Percentiles rank a stretch among this genome's conserved stretches.
Evolutionary conservation across 2,888 invertebrate species (phyloP).

Genomic region (Parapristionchus giblindavisi): DNA sequence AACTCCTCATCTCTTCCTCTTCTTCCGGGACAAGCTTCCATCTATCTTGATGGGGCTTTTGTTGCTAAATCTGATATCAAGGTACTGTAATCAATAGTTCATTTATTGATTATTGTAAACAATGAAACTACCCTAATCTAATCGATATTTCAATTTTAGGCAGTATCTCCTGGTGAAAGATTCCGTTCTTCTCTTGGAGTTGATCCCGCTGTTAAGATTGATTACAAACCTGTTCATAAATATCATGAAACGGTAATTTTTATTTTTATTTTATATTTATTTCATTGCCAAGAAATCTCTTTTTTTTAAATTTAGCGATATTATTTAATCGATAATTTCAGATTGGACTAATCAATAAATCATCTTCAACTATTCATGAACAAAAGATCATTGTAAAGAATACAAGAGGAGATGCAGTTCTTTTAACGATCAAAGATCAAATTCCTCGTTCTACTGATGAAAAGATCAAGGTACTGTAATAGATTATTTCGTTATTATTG

Average conservation of each 20-base stretch:
- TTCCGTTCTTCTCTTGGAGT: constrained; percentile 71
- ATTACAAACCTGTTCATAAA: constrained; percentile 70
- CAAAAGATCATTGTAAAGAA: constrained; percentile 58
- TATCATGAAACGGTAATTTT: constrained; percentile 63
- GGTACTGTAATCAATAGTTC: too few species aligned
- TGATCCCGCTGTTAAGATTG: constrained; percentile 70
- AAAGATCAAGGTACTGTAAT: constrained; percentile 59
- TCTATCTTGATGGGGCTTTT: constrained; percentile 60
- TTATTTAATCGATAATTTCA: constrained; percentile 31
- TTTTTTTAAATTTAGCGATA: too few species aligned
- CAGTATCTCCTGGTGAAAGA: constrained; percentile 70
- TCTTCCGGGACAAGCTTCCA: constrained; percentile 55
- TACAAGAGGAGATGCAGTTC: constrained; percentile 48
- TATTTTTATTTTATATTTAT: not conserved
- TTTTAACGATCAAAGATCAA: constrained; percentile 56
- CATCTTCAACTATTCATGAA: constrained; percentile 49
- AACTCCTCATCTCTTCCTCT: constrained; percentile 56
- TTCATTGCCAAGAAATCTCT: not conserved
- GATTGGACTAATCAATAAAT: constrained; percentile 53
- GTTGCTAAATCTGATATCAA: constrained; percentile 47
- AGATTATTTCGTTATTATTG: too few species aligned
- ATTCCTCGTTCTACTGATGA: constrained; percentile 63
- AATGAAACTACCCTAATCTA: too few species aligned
- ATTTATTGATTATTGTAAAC: too few species aligned
- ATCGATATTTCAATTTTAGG: constrained; percentile 52